Evolutionary conservation across 2,797 vertebrate genomes (phyloP), one percentile per base, ranked within the genome.

Genomic region (Micrastur ruficollis): DNA sequence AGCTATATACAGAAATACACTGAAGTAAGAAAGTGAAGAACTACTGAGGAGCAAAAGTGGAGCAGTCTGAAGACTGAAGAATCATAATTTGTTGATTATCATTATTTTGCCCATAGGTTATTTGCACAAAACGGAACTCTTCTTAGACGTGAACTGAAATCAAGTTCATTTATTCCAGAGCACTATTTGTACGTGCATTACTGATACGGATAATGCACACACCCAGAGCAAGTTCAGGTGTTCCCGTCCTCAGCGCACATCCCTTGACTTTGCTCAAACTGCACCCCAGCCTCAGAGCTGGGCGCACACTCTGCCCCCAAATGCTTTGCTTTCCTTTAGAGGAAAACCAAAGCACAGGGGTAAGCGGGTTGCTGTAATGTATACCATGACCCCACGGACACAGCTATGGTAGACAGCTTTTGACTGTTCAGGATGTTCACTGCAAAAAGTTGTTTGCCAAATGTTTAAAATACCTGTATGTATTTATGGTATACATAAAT

Each of bases 121-220:
- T 58, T 55, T 49, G 26, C 46, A 65, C 61, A 78, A 86, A 88
- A 42, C 1, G 0, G 40, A 90, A 49, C 19, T 63, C 40, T n/a
- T 59, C 68, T 59, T 52, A 52, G 29, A 58, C 55, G n/a, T 80
- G 67, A 82, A 55, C 20, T 58, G 62, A 70, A 82, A 86, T 50
- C 11, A 21, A 34, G 23, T 72, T 65, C 1, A 2, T 29, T 73
- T 47, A 71, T 59, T 72, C 63, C 75, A 88, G n/a, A 83, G 47
- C 25, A 21, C 22, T 44, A 5, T 34, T 74, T 71, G 49, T 53
- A 62, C 15, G 6, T 19, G 40, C 22, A 49, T 40, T 65, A 11
- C 4, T 36, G 32, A 56, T 2, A 61, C 0, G 0, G 53, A 44
- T 14, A 58, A 79, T 2, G 22, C 38, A 27, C 23, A 27, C 20